phyloP scores from a whole-genome alignment of 2,888 invertebrate genomes.

The Punctoribates punctum region DNA sequence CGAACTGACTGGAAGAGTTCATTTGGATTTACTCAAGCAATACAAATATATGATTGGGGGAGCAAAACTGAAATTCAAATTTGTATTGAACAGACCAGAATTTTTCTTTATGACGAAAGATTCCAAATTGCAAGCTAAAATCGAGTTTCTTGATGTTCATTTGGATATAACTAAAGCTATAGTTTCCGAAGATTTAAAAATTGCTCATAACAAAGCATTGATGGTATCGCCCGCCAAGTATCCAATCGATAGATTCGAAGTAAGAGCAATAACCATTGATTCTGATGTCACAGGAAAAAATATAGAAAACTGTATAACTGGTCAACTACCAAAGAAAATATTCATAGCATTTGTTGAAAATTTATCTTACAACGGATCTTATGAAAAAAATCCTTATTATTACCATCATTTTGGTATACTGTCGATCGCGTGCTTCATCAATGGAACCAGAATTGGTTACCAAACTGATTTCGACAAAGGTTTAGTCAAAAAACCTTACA shows the following conservation, averaged over 20 bases:
- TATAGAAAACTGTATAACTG: conserved; percentile 30
- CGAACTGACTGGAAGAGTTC: too few species aligned
- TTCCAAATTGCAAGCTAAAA: too few species aligned
- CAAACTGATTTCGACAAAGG: conserved; percentile 9
- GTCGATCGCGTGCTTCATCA: conserved; percentile 1
- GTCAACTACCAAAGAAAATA: conserved; percentile 24
- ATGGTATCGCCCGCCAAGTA: not conserved
- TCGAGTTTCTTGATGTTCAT: not conserved
- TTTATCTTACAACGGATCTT: conserved; percentile 9
- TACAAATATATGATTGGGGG: too few species aligned
- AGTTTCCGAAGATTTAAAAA: not conserved
- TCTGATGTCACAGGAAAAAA: not conserved
- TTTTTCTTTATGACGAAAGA: not conserved
- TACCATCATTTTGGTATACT: conserved; percentile 8
- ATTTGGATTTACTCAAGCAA: too few species aligned
- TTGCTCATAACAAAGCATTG: not conserved
- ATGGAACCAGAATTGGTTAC: conserved; percentile 11
- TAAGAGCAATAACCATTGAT: not conserved
- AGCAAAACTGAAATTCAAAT: not conserved
- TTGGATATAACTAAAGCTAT: not conserved
- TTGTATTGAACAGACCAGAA: not conserved
- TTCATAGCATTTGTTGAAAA: conserved; percentile 1
- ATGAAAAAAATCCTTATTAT: not conserved
- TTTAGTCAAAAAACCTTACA: not conserved
- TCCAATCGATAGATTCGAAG: not conserved